Evolutionary conservation across 2,113 vertebrate genomes (phyloP).

Genomic region (Callipepla californica): DNA sequence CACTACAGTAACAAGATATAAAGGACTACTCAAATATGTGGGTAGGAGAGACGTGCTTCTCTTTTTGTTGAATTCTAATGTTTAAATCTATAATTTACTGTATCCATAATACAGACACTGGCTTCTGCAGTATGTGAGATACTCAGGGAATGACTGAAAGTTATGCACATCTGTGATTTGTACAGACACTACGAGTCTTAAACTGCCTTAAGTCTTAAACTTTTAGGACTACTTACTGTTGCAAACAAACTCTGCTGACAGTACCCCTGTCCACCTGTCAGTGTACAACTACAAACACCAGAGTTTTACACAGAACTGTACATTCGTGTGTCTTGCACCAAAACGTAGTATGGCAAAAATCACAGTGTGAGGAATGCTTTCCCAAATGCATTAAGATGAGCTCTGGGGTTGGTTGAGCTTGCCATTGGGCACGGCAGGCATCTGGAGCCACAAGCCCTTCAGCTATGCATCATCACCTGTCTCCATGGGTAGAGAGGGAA

Average conservation of each 20-base stretch:
- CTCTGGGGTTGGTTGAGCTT: not conserved
- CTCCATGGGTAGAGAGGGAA: not conserved
- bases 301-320: not conserved
- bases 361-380: not conserved
- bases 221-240: not conserved
- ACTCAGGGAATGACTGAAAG: not conserved
- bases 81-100: not conserved
- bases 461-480: not conserved
- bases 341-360: accelerated
- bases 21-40: accelerated
- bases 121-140: not conserved
- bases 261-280: not conserved
- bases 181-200: not conserved
- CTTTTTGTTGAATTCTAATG: not conserved
- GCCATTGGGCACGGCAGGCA: not conserved
- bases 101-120: not conserved
- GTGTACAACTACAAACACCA: not conserved
- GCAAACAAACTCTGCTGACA: not conserved
- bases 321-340: not conserved
- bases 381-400: not conserved
- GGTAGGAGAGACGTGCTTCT: not conserved
- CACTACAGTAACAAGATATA: not conserved
- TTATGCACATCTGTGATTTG: not conserved
- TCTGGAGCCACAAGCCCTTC: not conserved
- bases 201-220: not conserved